A percentile compares a stretch with the other conserved stretches of the same genome.
Conservation (phyloP, 2,888 invertebrate species). For the Oscheius sp. region DNA sequence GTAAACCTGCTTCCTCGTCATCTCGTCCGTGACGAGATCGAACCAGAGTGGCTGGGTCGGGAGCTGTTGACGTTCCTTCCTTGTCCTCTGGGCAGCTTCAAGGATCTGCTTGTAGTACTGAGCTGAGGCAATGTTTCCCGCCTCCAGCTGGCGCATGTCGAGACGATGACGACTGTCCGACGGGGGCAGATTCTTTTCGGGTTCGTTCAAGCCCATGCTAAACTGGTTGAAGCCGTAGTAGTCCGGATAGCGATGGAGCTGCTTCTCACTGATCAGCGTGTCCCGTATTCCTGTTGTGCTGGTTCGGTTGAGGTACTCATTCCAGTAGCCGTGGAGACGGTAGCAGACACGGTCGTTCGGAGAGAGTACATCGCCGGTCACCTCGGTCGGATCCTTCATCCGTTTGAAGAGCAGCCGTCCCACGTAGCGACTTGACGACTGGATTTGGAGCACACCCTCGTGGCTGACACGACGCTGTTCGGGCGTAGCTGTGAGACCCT, state of each 20-base stretch:
- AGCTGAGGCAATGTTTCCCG: conserved; percentile 14
- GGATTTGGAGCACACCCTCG: conserved; percentile 10
- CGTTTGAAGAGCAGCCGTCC: conserved; percentile 16
- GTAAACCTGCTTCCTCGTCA: conserved; percentile 22
- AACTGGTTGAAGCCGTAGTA: conserved; percentile 29
- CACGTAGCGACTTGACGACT: conserved; percentile 5
- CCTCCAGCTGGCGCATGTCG: conserved; percentile 31
- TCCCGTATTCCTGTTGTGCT: conserved; percentile 17
- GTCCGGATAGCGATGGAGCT: neutral
- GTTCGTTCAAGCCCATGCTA: conserved; percentile 32
- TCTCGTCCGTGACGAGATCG: conserved; percentile 10
- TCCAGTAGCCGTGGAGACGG: conserved; percentile 26
- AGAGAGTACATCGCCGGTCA: conserved; percentile 19
- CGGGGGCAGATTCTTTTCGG: neutral
- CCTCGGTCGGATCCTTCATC: conserved; percentile 10
- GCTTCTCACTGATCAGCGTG: neutral
- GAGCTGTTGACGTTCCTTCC: neutral
- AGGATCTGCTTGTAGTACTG: conserved; percentile 11
- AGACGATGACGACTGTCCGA: conserved; percentile 29
- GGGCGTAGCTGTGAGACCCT: neutral
- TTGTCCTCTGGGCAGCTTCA: conserved; percentile 14
- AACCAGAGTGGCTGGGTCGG: conserved; percentile 26
- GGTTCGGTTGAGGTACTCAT: neutral
- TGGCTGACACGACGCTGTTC: conserved; percentile 27
- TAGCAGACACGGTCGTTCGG: conserved; percentile 25